Evolutionary conservation across 2,113 vertebrate species (phyloP).

Genomic region (Chionomys nivalis): DNA sequence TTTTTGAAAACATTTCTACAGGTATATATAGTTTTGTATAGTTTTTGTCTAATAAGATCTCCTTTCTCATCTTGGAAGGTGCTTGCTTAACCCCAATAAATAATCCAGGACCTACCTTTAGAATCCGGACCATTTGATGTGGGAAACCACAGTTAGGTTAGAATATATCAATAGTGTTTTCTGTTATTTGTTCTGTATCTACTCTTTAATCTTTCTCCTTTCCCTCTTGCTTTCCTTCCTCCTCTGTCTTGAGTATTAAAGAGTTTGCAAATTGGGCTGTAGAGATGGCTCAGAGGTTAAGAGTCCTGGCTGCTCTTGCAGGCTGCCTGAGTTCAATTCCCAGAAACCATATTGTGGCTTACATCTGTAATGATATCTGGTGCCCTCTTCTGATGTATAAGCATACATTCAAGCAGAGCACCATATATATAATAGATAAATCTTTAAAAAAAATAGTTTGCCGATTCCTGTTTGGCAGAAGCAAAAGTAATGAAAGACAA

Average conservation of each 20-base stretch:
- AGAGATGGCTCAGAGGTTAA: too few relatives aligned
- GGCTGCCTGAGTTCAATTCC: too few relatives aligned
- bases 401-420: too few relatives aligned
- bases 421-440: too few relatives aligned
- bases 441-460: not conserved
- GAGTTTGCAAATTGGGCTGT: too few relatives aligned
- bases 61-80: slow-evolving; percentile 4
- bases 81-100: not conserved
- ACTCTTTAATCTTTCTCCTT: not conserved
- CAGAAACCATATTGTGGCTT: too few relatives aligned
- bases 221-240: not conserved
- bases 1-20: not conserved
- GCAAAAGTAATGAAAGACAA: too few relatives aligned
- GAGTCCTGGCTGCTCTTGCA: too few relatives aligned
- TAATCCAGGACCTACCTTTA: not conserved
- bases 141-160: not conserved
- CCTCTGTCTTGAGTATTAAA: slow-evolving; percentile 4
- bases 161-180: not conserved
- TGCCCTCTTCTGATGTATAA: too few relatives aligned
- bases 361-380: too few relatives aligned
- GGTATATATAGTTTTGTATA: not conserved
- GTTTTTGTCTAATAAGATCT: not conserved
- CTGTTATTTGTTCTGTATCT: not conserved
- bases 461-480: too few relatives aligned
- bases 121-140: not conserved